Evolutionary conservation across 2,113 vertebrate species (phyloP), one percentile per base, ranked within the genome.

Genomic region (Platycercus adscitus): DNA sequence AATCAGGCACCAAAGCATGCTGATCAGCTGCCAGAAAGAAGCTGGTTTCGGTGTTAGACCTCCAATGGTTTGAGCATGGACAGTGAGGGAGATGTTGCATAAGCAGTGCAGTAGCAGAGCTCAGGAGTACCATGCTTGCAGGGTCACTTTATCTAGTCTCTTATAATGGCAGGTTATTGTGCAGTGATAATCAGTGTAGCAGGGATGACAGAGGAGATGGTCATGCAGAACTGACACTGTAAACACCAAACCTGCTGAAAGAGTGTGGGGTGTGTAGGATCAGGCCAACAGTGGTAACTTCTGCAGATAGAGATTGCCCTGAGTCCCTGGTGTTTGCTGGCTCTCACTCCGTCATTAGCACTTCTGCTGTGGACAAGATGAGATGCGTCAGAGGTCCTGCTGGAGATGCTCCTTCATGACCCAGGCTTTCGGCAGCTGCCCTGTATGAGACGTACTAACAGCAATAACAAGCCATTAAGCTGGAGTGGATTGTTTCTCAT

Each of bases 1-100:
- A 75, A 33, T 37, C 39, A 25, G 37, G 6, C 37, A 75, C 47
- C 65, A 46, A 55, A 70, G 5, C 21, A 21, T 0, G 0, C 2
- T 17, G 18, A 6, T 47, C 49, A 61, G 41, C n/a, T 81, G 11
- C 37, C 15, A 16, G 31, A 49, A 15, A 16, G n/a, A 49, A 15
- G 25, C 46, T 47, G 24, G 16, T 21, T 21, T n/a, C 37, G 26
- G 7, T 18, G 3, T 41, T 29, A 58, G 37, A 50, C 8, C 46
- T 55, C 21, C 33, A 31, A 1, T 4, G 10, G 11, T 39, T 70
- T 64, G 69, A 71, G 9, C 2, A 5, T 2, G 4, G 9, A 6
- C 6, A 19, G 16, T 6, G n/a, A 55, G 26, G 13, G 46, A 83
- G 31, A 31, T 70, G 53, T 15, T 47, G 58, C 8, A 28, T 3